A percentile compares a stretch with the other conserved stretches of the same genome.
phyloP scores from a whole-genome alignment of 2,797 vertebrate genomes.

The Xenopus petersii region DNA sequence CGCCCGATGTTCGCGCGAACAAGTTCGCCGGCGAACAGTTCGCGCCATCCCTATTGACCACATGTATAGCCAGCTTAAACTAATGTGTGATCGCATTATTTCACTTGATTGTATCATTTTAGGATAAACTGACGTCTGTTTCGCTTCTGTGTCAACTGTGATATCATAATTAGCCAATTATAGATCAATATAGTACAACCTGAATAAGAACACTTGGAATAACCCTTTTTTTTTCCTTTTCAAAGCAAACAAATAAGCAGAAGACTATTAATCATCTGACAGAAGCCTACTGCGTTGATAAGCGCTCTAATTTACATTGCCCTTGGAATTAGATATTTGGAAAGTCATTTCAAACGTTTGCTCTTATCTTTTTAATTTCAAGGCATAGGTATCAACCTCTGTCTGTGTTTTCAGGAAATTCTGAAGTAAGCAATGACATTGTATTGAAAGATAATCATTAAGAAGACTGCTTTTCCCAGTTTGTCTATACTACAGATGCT shows the following conservation, averaged over 20 bases:
- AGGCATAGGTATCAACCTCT: neutral
- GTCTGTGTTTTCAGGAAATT: neutral
- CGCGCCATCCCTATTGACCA: no score
- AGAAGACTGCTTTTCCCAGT: neutral
- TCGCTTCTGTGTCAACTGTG: neutral
- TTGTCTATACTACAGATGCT: neutral
- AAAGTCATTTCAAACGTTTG: neutral
- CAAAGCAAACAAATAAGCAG: constrained; percentile 7
- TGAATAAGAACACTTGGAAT: neutral
- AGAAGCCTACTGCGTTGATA: constrained; percentile 9
- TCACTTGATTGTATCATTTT: neutral
- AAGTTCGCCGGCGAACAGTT: no score
- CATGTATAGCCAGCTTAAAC: no score
- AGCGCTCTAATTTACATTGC: constrained; percentile 9
- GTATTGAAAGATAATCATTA: neutral
- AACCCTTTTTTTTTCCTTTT: neutral
- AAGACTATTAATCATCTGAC: constrained; percentile 12
- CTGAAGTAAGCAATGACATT: neutral
- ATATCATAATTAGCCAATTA: constrained; percentile 8
- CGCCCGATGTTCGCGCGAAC: no score
- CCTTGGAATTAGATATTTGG: constrained; percentile 1
- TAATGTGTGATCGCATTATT: no score
- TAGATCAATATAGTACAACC: constrained; percentile 11
- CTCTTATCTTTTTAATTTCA: neutral
- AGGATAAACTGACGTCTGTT: no score